Evolutionary conservation across 2,113 vertebrate genomes (phyloP).

Genomic region (Hemiprocne comata): DNA sequence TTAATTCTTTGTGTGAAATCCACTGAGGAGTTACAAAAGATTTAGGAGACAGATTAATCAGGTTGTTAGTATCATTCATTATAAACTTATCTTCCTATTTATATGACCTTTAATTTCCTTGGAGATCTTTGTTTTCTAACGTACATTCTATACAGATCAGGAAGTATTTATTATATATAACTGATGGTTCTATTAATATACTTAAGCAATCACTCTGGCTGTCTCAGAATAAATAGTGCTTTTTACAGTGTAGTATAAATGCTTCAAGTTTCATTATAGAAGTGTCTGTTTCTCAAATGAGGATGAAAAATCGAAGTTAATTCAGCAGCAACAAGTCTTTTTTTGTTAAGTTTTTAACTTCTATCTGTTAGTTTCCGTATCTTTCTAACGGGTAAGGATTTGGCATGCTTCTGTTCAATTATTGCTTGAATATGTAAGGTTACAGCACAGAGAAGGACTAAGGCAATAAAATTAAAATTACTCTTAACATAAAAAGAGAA

Average conservation of each 20-base stretch:
- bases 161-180: background rate
- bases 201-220: background rate
- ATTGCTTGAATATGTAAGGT: background rate
- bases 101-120: background rate
- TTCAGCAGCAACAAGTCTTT: background rate
- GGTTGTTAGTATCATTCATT: background rate
- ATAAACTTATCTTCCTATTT: background rate
- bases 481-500: background rate
- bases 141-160: background rate
- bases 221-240: conserved; percentile 24
- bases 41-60: background rate
- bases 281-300: background rate
- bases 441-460: background rate
- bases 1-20: background rate
- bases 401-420: background rate
- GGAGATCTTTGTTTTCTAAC: background rate
- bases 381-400: background rate
- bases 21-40: background rate
- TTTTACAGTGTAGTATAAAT: background rate
- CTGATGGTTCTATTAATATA: background rate
- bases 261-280: background rate
- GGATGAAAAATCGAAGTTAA: background rate
- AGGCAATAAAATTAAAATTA: background rate
- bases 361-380: background rate
- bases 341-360: background rate